These are phyloP conservation scores for Diceros bicornis DNA, from an alignment of 2,797 vertebrate species.

Conservation along the genomic window DNA sequence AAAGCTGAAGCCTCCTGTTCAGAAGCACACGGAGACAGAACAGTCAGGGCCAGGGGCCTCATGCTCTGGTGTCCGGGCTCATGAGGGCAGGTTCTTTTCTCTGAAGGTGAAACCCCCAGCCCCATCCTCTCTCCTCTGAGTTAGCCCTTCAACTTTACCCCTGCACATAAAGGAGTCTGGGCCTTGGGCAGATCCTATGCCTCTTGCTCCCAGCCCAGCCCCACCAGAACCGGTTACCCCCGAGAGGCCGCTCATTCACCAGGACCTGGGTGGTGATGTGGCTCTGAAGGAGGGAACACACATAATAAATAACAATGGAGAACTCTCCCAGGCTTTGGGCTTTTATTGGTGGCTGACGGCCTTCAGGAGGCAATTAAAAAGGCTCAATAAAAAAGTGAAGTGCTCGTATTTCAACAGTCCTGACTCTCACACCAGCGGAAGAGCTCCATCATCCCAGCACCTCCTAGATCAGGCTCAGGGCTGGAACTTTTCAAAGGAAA, in stretches of 20 bases:
- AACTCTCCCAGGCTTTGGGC: constrained; percentile 73
- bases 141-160: neutral
- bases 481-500: constrained; percentile 45
- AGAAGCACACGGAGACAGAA: neutral
- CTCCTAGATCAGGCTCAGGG: neutral
- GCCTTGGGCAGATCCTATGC: fast-evolving
- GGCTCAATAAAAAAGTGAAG: constrained; percentile 83
- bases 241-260: neutral
- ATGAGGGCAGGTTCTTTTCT: neutral
- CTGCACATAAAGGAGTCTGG: neutral
- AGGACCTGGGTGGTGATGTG: neutral
- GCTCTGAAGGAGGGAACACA: neutral
- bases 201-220: neutral
- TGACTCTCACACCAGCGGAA: neutral
- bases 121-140: neutral
- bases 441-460: neutral
- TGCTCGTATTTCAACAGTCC: constrained; percentile 76
- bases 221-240: neutral
- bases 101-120: neutral
- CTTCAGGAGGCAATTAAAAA: constrained; percentile 87
- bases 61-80: fast-evolving
- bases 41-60: no score
- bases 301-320: constrained; percentile 72
- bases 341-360: constrained; percentile 82
- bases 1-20: no score